Evolutionary conservation across 2,888 invertebrate species (phyloP), one percentile per base, ranked within the genome.

Genomic region (Strigamia maritima): DNA sequence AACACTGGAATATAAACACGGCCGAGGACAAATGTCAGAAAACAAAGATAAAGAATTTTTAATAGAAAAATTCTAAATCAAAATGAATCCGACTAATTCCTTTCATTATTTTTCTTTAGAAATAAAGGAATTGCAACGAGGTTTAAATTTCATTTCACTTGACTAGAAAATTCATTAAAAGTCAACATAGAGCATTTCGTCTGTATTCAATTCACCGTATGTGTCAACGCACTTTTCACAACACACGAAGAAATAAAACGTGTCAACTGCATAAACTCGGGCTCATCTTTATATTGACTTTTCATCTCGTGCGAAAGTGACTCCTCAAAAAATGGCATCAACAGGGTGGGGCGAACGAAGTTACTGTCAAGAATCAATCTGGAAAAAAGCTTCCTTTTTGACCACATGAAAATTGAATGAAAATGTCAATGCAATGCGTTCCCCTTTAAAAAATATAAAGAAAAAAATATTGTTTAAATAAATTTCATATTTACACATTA

Each of bases 231-330:
- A 7, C 60, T 65, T 65, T 65, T n/a, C 44, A n/a, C 14, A 44
- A 44, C 44, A n/a, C 44, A 12, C 60, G 24, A n/a, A 12, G 19
- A 65, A 65, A 65, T 65, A 65, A 65, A 65, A 65, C 60, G 60
- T 65, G 60, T 65, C 60, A 65, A 24, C 60, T 65, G 60, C 60
- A 65, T 65, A 65, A 65, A 65, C 22, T 65, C 2, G 19, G 60
- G 60, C 60, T 65, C 60, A 65, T 65, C 60, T 65, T 65, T 65
- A 65, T 65, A 65, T 65, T 65, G 60, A 65, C 60, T 65, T 65
- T 65, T 65, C 60, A 65, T 65, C 60, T 65, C 24, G 60, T 65
- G 60, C 19, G 60, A 22, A 35, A 35, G 60, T 65, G 44, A 44
- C 60, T 65, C 60, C 19, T 65, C 22, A 65, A 44, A 65, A 65